Evolutionary conservation across 1,140 invertebrate genomes (phyloP), one percentile per base, ranked within the genome.

Genomic region (Pseudomyrmex pallidus): DNA sequence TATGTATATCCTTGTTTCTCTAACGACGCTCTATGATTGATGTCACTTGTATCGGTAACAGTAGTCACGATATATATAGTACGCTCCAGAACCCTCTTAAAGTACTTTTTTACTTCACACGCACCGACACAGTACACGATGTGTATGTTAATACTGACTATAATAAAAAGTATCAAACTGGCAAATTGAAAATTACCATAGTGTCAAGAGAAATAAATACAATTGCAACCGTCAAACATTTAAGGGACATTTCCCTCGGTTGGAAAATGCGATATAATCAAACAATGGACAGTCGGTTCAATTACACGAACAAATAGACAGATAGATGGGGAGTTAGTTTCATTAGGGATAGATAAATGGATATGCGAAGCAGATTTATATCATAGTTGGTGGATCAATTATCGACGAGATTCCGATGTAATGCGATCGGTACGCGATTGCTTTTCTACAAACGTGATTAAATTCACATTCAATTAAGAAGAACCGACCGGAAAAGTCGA

Each of bases 391-490:
- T 35, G 50, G 76, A 12, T 35, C 76, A 70, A 80, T 80, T 80
- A 80, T 80, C 44, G 56, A 35, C 17, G 54, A 72, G 76, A 80
- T 80, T 80, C 20, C 44, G 54, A 35, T 72, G 70, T 80, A 80
- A 80, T 70, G 54, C 76, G 44, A 78, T 59, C 54, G 48, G 44
- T 10, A 61, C 76, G 76, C 76, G 76, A 72, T 70, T 59, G 66
- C 66, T 70, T 70, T 61, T 80, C 17, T 59, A 80, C 66, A 80
- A 80, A 80, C 59, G 76, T 80, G 76, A 80, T 80, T 80, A 80
- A 80, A 80, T 70, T 80, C 76, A 80, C 66, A 20, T 80, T 1
- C 76, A 72, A 80, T 80, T 80, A 80, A 80, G 76, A 72, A 80
- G 72, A 22, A 20, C 66, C 20, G 44, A 59, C 66, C 66, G 44